A percentile compares a stretch with the other conserved stretches of the same genome.
Conservation (phyloP, 2,797 vertebrate species). For the Mastacembelus armatus region DNA sequence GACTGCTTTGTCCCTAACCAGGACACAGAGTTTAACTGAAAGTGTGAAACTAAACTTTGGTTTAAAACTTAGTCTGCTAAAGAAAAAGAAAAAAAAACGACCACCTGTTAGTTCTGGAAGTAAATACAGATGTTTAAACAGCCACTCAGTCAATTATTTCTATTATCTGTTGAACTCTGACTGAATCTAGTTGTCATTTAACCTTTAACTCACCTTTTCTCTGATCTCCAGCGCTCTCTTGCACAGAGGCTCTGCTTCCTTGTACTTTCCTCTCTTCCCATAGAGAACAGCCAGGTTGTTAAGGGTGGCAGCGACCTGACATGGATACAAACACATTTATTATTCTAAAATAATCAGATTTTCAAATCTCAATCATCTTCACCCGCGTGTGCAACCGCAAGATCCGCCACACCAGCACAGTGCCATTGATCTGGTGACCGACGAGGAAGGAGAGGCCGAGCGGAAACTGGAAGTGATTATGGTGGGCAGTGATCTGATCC, state of each 20-base stretch:
- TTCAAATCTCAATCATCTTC: conserved; percentile 6
- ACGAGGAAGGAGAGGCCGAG: conserved; percentile 5
- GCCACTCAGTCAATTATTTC: too few species aligned
- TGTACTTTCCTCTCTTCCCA: conserved; percentile 92
- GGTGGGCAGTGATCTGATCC: conserved; percentile 54
- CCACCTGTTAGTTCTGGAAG: too few species aligned
- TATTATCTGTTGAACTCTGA: too few species aligned
- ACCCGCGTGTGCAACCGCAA: conserved; percentile 22
- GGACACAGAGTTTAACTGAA: conserved; percentile 6
- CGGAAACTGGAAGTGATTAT: conserved; percentile 60
- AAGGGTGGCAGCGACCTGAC: conserved; percentile 92
- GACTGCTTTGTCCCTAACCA: not conserved
- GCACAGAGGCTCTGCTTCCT: conserved; percentile 90
- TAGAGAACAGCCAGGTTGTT: conserved; percentile 92
- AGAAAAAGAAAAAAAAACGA: too few species aligned
- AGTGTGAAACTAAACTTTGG: conserved; percentile 1
- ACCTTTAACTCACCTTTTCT: conserved; percentile 87
- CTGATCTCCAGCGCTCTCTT: conserved; percentile 87
- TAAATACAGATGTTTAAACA: too few species aligned
- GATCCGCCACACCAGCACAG: conserved; percentile 17
- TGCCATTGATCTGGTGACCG: conserved; percentile 50
- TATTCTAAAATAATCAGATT: not conserved
- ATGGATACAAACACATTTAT: conserved; percentile 43
- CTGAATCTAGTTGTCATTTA: not conserved
- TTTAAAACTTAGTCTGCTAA: too few species aligned